Conservation (phyloP, 2,113 vertebrate species). For the Macaca mulatta region DNA sequence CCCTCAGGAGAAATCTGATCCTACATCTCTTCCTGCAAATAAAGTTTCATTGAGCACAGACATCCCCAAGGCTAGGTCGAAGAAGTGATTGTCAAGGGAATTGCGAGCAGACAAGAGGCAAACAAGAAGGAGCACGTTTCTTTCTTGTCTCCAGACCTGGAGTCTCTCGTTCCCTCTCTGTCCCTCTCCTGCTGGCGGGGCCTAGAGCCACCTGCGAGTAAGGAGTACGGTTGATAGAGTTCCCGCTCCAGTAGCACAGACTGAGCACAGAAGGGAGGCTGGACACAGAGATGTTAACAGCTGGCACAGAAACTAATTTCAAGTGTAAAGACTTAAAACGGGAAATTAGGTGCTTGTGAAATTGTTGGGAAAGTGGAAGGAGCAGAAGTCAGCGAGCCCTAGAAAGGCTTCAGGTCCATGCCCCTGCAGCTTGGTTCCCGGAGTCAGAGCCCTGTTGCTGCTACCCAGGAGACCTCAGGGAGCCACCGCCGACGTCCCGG, state of each 20-base stretch:
- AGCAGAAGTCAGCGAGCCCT: neutral
- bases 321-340: neutral
- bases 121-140: neutral
- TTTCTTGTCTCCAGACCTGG: neutral
- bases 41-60: neutral
- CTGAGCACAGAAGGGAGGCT: neutral
- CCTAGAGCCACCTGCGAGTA: neutral
- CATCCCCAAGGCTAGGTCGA: neutral
- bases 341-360: neutral
- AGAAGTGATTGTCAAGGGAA: neutral
- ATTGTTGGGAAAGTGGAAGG: neutral
- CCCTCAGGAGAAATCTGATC: neutral
- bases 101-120: neutral
- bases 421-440: neutral
- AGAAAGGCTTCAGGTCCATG: neutral
- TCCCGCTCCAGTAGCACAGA: neutral
- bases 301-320: neutral
- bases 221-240: neutral
- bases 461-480: neutral
- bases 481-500: neutral
- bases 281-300: neutral
- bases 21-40: neutral
- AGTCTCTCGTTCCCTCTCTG: neutral
- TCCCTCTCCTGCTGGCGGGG: neutral
- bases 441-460: neutral